Conservation (phyloP, 2,888 invertebrate genomes). For the Tupiocoris notatus region DNA sequence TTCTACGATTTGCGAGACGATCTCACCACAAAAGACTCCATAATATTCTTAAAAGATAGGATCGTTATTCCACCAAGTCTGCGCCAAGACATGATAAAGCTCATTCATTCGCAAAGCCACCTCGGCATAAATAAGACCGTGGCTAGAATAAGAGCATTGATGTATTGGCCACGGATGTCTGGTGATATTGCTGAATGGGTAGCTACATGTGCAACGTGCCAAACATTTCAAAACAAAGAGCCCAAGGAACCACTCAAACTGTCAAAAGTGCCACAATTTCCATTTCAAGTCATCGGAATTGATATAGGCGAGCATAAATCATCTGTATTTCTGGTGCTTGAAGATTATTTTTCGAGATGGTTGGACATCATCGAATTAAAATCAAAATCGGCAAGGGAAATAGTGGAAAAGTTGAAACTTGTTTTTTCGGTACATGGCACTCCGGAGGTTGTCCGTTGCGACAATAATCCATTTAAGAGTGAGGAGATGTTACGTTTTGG, state of each 20-base stretch:
- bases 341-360: slow-evolving; percentile 26
- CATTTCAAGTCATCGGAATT: slow-evolving; percentile 16
- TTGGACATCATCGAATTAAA: slow-evolving; percentile 13
- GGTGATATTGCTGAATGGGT: slow-evolving; percentile 3
- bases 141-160: background rate
- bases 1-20: slow-evolving; percentile 22
- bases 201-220: slow-evolving; percentile 1
- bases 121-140: slow-evolving; percentile 10
- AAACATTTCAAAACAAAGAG: slow-evolving; percentile 13
- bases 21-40: slow-evolving; percentile 10
- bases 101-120: slow-evolving; percentile 8
- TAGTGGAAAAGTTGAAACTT: slow-evolving; percentile 4
- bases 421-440: too few relatives aligned
- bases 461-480: too few relatives aligned
- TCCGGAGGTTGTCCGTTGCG: too few relatives aligned
- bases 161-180: background rate
- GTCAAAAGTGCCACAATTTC: slow-evolving; percentile 9
- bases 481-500: too few relatives aligned
- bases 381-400: slow-evolving; percentile 10
- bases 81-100: slow-evolving; percentile 17
- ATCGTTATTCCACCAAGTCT: background rate
- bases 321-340: slow-evolving; percentile 9
- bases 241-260: slow-evolving; percentile 15
- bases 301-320: slow-evolving; percentile 29
- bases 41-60: slow-evolving; percentile 25